Evolutionary conservation across 1,140 invertebrate species (phyloP), one percentile per base, ranked within the genome.

Genomic region (Scaptodrosophila lebanonensis): DNA sequence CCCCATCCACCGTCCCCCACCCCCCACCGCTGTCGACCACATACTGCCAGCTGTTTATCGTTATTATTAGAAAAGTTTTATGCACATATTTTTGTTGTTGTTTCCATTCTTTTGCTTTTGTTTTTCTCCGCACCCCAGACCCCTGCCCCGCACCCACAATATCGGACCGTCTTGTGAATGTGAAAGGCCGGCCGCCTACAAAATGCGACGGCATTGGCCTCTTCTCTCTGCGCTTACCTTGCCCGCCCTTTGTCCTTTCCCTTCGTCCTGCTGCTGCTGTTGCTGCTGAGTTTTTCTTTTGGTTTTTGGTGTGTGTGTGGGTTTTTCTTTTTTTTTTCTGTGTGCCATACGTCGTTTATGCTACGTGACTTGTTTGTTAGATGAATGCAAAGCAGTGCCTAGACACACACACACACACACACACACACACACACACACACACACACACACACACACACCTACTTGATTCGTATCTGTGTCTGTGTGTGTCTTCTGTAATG

Each of bases 51-150:
- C 59, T 62, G 59, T 44, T 66, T 66, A 60, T 61, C 51, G 57
- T 56, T 53, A 61, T 56, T 66, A 66, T 66, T 61, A 61, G 62
- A 66, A 66, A 66, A 66, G 62, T 66, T 66, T 58, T 64, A 62
- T 63, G 52, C 60, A 62, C 60, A 62, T 66, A 62, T 66, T 58
- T 68, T 56, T 52, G 33, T 25, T 36, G 44, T 61, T 38, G 54
- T 50, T 29, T 40, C 35, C 15, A 20, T 33, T 35, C 13, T 30
- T 11, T 33, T 45, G 22, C 44, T 40, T 2, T 50, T 43, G 13
- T 52, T 25, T 6, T 44, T 49, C 18, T 52, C 30, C n/a, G n/a
- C n/a, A n/a, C n/a, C n/a, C n/a, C n/a, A n/a, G n/a, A n/a, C n/a
- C n/a, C n/a, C n/a, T n/a, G n/a, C n/a, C n/a, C n/a, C n/a, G n/a